A percentile compares a stretch with the other conserved stretches of the same genome.
phyloP scores from a whole-genome alignment of 2,888 invertebrate species.

The Oasisia sp. region DNA sequence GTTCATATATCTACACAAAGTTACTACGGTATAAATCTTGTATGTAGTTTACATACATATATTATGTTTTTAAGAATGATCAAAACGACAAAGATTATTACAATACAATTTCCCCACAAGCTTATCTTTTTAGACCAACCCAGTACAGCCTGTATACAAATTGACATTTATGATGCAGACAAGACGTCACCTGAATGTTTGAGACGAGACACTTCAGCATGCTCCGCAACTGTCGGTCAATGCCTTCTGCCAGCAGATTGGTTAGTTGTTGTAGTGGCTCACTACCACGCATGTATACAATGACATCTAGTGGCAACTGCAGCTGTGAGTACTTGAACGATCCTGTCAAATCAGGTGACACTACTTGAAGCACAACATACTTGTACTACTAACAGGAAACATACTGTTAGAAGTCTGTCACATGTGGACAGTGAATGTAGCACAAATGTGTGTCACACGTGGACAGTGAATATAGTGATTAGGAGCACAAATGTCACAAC shows the following conservation, averaged over 20 bases:
- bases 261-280: constrained; percentile 40
- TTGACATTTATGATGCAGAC: not conserved
- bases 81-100: not conserved
- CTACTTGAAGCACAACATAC: not conserved
- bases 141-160: not conserved
- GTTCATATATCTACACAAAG: no score
- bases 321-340: constrained; percentile 44
- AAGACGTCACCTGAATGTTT: not conserved
- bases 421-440: no score
- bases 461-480: no score
- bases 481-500: no score
- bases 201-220: constrained; percentile 45
- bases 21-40: no score
- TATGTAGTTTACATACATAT: no score
- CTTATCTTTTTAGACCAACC: not conserved
- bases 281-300: constrained; percentile 44
- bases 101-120: not conserved
- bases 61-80: no score
- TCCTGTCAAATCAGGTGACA: constrained; percentile 40
- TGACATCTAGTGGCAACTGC: constrained; percentile 48
- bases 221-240: constrained; percentile 48
- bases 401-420: not conserved
- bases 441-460: no score
- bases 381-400: not conserved
- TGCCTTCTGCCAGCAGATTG: constrained; percentile 41